phyloP scores from a whole-genome alignment of 2,888 invertebrate species.

The Drosophila anomelani region DNA sequence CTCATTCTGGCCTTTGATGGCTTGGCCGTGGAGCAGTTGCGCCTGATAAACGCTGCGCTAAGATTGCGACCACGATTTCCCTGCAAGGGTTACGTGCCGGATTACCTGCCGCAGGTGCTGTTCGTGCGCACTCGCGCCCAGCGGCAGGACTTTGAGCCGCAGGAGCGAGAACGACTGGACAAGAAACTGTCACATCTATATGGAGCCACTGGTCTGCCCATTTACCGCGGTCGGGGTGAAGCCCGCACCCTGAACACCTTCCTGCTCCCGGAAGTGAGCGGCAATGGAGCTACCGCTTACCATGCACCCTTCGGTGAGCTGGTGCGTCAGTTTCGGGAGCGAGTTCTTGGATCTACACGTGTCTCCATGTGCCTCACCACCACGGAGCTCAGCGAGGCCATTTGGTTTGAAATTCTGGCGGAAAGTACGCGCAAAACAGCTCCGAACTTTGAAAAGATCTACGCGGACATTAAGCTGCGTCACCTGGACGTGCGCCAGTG shows the following conservation, averaged over 20 bases:
- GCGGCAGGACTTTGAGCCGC: constrained; percentile 89
- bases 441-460: constrained; percentile 59
- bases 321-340: constrained; percentile 58
- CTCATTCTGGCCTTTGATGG: constrained; percentile 95
- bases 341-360: constrained; percentile 47
- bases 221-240: constrained; percentile 56
- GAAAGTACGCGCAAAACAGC: constrained; percentile 41
- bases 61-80: constrained; percentile 85
- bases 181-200: constrained; percentile 74
- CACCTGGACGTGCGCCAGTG: constrained; percentile 60
- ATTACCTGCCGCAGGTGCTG: constrained; percentile 93
- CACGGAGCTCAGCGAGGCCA: constrained; percentile 57
- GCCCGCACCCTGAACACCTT: constrained; percentile 50
- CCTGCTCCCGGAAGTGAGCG: constrained; percentile 50
- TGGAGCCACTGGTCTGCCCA: constrained; percentile 73
- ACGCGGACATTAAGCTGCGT: constrained; percentile 51
- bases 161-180: constrained; percentile 70
- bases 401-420: constrained; percentile 62
- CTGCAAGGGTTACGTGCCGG: constrained; percentile 82
- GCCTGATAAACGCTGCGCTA: constrained; percentile 85
- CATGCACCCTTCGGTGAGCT: constrained; percentile 53
- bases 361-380: constrained; percentile 47
- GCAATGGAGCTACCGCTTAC: constrained; percentile 44
- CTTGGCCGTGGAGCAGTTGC: constrained; percentile 92
- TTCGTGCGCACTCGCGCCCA: constrained; percentile 93